phyloP scores from a whole-genome alignment of 2,888 invertebrate species.

The Amphiduros pacificus region DNA sequence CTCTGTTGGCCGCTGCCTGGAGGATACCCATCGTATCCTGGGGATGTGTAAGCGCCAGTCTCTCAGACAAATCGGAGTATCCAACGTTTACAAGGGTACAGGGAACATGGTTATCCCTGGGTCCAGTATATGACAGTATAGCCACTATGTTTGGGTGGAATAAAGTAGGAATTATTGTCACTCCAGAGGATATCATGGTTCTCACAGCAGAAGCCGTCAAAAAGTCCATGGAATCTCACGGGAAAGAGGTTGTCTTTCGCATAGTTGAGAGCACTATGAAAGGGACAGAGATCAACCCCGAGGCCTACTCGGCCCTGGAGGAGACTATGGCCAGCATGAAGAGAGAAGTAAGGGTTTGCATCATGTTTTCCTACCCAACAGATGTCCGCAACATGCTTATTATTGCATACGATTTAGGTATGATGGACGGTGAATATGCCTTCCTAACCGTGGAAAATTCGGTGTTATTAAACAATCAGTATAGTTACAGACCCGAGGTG shows the following conservation, averaged over 20 bases:
- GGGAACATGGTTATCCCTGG: conserved; percentile 1
- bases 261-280: background rate
- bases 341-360: background rate
- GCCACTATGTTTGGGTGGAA: conserved; percentile 1
- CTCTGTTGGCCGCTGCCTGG: conserved; percentile 4
- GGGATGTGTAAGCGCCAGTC: conserved; percentile 1
- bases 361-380: background rate
- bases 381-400: background rate
- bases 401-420: background rate
- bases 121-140: conserved; percentile 2
- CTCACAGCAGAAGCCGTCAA: background rate
- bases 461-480: background rate
- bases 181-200: background rate
- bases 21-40: conserved; percentile 15
- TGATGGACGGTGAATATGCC: background rate
- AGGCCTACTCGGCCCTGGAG: background rate
- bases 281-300: background rate
- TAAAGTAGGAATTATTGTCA: background rate
- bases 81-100: conserved; percentile 8
- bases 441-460: background rate
- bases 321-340: background rate
- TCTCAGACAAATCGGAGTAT: conserved; percentile 5
- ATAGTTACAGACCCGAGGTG: background rate
- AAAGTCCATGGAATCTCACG: background rate
- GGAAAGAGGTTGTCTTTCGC: background rate